Evolutionary conservation across 1,140 invertebrate species (phyloP).

Genomic region (Apis cerana): DNA sequence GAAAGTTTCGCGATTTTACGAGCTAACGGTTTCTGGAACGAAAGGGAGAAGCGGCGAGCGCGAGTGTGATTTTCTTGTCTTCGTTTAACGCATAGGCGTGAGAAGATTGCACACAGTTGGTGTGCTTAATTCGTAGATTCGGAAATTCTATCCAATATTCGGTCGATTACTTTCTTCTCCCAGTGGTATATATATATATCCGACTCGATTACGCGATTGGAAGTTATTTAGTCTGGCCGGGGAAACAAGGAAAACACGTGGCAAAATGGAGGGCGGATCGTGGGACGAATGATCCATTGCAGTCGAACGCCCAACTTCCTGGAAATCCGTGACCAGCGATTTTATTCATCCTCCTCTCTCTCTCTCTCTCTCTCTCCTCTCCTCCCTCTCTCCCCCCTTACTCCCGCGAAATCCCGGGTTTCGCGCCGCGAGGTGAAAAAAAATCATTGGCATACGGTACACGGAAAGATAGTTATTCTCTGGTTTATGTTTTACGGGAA

Average conservation of each 20-base stretch:
- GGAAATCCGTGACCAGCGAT: neutral
- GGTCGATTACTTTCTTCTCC: neutral
- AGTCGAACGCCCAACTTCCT: neutral
- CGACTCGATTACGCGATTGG: neutral
- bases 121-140: neutral
- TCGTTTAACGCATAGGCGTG: neutral
- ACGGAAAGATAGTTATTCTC: slow-evolving; percentile 13
- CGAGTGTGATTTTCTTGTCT: neutral
- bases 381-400: too few species aligned
- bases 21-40: neutral
- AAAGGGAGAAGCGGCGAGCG: neutral
- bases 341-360: neutral
- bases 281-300: neutral
- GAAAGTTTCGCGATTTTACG: neutral
- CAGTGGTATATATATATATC: too few species aligned
- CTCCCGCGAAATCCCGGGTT: neutral
- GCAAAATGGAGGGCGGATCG: neutral
- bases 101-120: neutral
- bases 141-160: too few species aligned
- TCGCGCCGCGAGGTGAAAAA: slow-evolving; percentile 14
- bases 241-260: neutral
- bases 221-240: neutral
- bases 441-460: neutral
- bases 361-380: too few species aligned
- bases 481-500: neutral